Conservation (phyloP, 2,113 vertebrate genomes). For the Myxocyprinus asiaticus region DNA sequence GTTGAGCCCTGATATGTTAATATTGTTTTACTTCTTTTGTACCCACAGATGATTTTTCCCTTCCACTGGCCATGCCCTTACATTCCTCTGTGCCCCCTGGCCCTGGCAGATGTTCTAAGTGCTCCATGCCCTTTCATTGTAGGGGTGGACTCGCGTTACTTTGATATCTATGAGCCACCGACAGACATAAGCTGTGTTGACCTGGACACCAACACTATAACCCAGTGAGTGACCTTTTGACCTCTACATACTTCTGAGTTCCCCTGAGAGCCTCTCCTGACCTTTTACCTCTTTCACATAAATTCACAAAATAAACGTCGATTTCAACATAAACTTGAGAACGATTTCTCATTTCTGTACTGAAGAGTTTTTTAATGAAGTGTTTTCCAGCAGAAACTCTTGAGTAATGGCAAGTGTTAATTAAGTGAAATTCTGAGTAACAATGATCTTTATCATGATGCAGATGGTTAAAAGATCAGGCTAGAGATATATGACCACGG, state of each 20-base stretch:
- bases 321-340: not conserved
- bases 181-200: slow-evolving; percentile 96
- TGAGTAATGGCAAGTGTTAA: not conserved
- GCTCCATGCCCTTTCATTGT: slow-evolving; percentile 98
- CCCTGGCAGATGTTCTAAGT: slow-evolving; percentile 93
- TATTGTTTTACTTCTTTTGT: slow-evolving; percentile 38
- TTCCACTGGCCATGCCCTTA: slow-evolving; percentile 99
- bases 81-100: slow-evolving; percentile 94
- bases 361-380: not conserved
- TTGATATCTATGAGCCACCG: slow-evolving; percentile 96
- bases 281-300: slow-evolving; percentile 17
- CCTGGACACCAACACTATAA: slow-evolving; percentile 98
- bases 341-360: not conserved
- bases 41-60: slow-evolving; percentile 94
- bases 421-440: slow-evolving; percentile 13
- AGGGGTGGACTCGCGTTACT: slow-evolving; percentile 97
- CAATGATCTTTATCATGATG: slow-evolving; percentile 9
- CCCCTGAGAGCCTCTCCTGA: not conserved
- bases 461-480: slow-evolving; percentile 38
- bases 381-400: not conserved
- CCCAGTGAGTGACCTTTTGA: slow-evolving; percentile 83
- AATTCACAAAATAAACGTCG: not conserved
- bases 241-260: slow-evolving; percentile 32
- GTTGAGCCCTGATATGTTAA: not conserved
- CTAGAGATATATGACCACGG: slow-evolving; percentile 18